These are phyloP conservation scores for Calypte anna DNA, from an alignment of 2,113 vertebrate species.

Conservation along the genomic window DNA sequence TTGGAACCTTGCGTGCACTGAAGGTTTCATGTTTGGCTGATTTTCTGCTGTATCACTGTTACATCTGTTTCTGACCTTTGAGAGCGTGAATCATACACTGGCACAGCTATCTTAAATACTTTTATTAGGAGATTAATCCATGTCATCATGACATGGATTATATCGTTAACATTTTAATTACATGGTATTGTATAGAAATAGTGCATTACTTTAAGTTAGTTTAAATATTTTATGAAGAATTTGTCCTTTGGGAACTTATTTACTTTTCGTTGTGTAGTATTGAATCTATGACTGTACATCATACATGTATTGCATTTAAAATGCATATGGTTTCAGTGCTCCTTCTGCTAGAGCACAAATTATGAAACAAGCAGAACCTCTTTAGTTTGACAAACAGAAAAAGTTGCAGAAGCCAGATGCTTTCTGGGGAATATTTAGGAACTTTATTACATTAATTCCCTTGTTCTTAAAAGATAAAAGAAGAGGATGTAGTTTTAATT, in stretches of 20 bases:
- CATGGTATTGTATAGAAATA: not conserved
- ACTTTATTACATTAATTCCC: not conserved
- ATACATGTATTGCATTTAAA: conserved; percentile 46
- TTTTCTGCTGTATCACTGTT: not conserved
- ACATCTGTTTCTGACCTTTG: not conserved
- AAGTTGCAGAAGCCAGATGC: not conserved
- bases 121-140: not conserved
- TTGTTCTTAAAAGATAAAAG: not conserved
- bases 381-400: conserved; percentile 33
- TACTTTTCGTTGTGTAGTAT: not conserved
- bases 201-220: not conserved
- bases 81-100: not conserved
- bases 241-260: not conserved
- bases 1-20: not conserved
- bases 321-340: not conserved
- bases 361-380: conserved; percentile 33
- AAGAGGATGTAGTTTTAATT: not conserved
- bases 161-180: not conserved
- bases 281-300: not conserved
- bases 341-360: not conserved
- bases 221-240: not conserved
- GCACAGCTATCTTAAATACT: not conserved
- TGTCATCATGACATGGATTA: not conserved
- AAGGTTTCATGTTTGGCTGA: not conserved
- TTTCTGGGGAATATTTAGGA: not conserved